Base-by-base conservation (phyloP, 2,797 vertebrate genomes). In the Ctenopoma multispine region DNA sequence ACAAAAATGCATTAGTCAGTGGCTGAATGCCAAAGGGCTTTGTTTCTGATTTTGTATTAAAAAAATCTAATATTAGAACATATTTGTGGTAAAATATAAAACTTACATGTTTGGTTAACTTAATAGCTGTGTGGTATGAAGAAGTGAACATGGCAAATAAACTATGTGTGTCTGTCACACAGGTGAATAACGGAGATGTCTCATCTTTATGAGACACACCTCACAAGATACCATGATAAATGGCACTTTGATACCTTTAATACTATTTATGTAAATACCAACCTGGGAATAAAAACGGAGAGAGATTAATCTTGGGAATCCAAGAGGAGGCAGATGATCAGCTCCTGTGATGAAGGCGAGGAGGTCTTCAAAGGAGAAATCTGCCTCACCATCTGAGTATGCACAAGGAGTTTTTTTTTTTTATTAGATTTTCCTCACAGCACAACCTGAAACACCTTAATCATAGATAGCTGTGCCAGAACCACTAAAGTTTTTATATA, bases 261-360 rank as follows among this genome's bases (percentile, higher is more conserved):
- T 18, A 21, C 0, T 69, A 18, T 44, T 29, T 2, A 21, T 31
- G 49, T 5, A n/a, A 21, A 72, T 21, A 82, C 79, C 9, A 44
- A 89, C 92, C 76, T 89, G 90, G 41, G 89, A 69, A 73, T 91
- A 92, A 73, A 94, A 94, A 29, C 41, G 15, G 43, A 94, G 71
- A 4, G 79, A 82, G 62, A 92, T 82, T 21, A 46, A 58, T 21
- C 58, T 55, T 24, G 80, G 36, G 43, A 92, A 87, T 7, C 93
- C 91, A 24, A 90, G 75, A 20, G 82, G 75, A 70, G 90, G 92
- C 46, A 88, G 56, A 34, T 80, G 78, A 47, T 91, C 80, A 5
- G 72, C 55, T 71, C 89, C 92, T 5, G 90, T 91, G 77, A 92
- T 74, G 75, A 93, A 93, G 53, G 50, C 14, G 2, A 94, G 88